Base-by-base conservation (phyloP, 2,113 vertebrate genomes). In the Gobius niger region DNA sequence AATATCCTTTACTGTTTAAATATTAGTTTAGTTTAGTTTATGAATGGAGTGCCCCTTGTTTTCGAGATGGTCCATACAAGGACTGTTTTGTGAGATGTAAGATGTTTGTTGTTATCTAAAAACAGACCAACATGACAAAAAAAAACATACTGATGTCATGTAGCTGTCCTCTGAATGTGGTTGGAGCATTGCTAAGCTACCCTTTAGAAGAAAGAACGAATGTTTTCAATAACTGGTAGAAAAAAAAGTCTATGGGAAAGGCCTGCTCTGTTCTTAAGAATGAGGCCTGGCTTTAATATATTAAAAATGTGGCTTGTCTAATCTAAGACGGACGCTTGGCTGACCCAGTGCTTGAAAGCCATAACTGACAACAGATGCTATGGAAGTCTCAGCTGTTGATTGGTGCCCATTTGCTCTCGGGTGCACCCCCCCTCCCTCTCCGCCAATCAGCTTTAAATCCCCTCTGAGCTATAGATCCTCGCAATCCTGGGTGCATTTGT, bases 321-420 rank as follows among this genome's bases (percentile, higher is more conserved):
- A 77, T 81, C 65, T 70, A 82, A 85, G 60, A 81, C 76, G 71
- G 73, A 65, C 8, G 64, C 82, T 65, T 56, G 34, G 41, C 44
- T 56, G 51, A 64, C 68, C 60, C 68, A 40, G 52, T 63, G 67
- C 79, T 65, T 49, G 44, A 69, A 56, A 73, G 70, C 67, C 63
- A 61, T 75, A 77, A 86, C 65, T 74, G 76, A 77, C 80, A 88
- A 80, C 88, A 87, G 86, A 84, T 85, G 84, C 77, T 47, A 50
- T 5, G 40, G 70, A 66, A 84, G 86, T 63, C 80, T 79, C 86
- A 84, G 83, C 80, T 87, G 85, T 75, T 87, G 85, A 85, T 82
- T 82, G 77, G 81, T 81, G 73, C 68, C 65, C 77, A 78, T 74
- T 84, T 82, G 67, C 81, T 77, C 65, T 34, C 56, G 61, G 52